These are phyloP conservation scores for Pissodes strobi DNA, from an alignment of 1,140 invertebrate genomes.

Conservation along the genomic window DNA sequence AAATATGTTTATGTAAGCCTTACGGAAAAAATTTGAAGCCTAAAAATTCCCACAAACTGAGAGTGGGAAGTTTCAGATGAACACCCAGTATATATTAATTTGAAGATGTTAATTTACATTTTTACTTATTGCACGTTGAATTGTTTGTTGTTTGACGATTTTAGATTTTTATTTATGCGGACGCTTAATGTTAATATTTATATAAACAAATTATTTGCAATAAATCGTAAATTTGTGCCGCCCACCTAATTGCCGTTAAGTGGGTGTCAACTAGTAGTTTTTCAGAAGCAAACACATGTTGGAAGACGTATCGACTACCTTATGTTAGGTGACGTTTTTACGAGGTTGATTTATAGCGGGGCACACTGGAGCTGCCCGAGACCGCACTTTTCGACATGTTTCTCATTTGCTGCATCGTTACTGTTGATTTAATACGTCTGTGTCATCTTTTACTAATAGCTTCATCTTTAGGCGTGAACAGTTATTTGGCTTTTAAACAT, in stretches of 20 bases:
- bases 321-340: constrained; percentile 22
- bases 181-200: too few species aligned
- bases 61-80: too few species aligned
- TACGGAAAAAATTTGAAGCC: too few species aligned
- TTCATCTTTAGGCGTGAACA: not conserved
- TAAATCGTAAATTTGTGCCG: not conserved
- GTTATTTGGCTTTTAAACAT: constrained; percentile 9
- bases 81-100: too few species aligned
- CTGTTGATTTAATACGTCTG: constrained; percentile 10
- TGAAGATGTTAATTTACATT: too few species aligned
- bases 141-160: too few species aligned
- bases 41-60: too few species aligned
- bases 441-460: constrained; percentile 25
- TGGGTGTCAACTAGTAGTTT: constrained; percentile 27
- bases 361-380: constrained; percentile 11
- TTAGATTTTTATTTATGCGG: too few species aligned
- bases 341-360: constrained; percentile 25
- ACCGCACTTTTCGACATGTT: constrained; percentile 29
- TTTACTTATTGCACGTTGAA: too few species aligned
- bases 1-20: too few species aligned
- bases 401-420: constrained; percentile 28
- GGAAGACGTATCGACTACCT: constrained; percentile 24
- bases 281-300: constrained; percentile 17
- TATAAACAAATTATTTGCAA: not conserved
- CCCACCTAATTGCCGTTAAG: constrained; percentile 13